These are phyloP conservation scores for Cricetomys ansorgei DNA, from an alignment of 2,113 vertebrate species.

Conservation along the genomic window DNA sequence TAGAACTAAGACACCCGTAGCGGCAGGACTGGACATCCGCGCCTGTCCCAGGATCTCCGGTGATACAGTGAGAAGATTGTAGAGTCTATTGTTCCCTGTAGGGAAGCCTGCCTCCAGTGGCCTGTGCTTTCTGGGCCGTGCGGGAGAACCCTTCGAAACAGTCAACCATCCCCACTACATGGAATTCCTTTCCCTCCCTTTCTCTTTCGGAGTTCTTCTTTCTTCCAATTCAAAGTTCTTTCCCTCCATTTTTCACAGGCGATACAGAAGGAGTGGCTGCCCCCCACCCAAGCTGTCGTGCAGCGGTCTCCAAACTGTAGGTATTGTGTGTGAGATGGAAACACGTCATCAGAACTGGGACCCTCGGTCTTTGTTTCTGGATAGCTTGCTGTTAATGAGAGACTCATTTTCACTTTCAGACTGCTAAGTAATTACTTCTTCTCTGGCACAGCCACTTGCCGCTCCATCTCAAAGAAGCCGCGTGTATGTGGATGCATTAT, in stretches of 20 bases:
- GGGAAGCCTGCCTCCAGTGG: neutral
- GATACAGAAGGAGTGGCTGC: conserved; percentile 64
- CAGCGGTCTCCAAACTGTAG: conserved; percentile 73
- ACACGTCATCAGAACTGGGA: conserved; percentile 77
- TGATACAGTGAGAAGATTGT: neutral
- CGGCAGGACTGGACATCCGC: neutral
- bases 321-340: conserved; percentile 77
- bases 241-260: conserved; percentile 81
- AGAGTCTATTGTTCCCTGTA: neutral
- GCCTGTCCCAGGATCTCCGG: neutral
- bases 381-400: conserved; percentile 84
- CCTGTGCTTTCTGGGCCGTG: neutral
- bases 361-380: conserved; percentile 78
- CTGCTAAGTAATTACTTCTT: conserved; percentile 85
- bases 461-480: conserved; percentile 80
- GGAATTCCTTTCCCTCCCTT: conserved; percentile 71
- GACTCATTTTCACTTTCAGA: conserved; percentile 84
- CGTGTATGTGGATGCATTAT: conserved; percentile 83
- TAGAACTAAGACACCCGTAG: neutral
- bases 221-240: conserved; percentile 74
- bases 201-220: conserved; percentile 63
- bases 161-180: conserved; percentile 67
- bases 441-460: conserved; percentile 81
- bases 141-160: neutral
- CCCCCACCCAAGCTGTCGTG: conserved; percentile 68